Percentiles rank a stretch among this genome's conserved stretches.
phyloP scores from a whole-genome alignment of 2,888 invertebrate genomes.

The Isoperla grammatica region DNA sequence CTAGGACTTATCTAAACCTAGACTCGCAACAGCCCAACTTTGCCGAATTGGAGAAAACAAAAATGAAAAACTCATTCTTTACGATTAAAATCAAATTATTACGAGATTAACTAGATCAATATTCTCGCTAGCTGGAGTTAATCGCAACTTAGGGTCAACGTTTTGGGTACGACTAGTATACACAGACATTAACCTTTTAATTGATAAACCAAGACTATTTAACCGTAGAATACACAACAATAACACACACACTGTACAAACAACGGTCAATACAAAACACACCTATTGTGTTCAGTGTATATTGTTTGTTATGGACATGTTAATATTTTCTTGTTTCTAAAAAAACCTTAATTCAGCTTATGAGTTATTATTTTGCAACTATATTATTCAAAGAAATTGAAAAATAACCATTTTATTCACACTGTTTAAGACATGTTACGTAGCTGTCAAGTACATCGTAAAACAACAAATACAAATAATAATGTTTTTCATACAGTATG shows the following conservation, averaged over 20 bases:
- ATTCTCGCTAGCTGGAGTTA: background rate
- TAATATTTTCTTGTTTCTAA: too few relatives aligned
- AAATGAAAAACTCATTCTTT: background rate
- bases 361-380: too few relatives aligned
- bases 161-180: background rate
- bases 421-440: too few relatives aligned
- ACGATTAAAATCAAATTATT: background rate
- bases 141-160: background rate
- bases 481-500: too few relatives aligned
- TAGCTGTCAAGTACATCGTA: too few relatives aligned
- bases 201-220: background rate
- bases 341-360: too few relatives aligned
- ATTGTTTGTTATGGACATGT: too few relatives aligned
- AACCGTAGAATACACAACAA: background rate
- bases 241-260: background rate
- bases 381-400: too few relatives aligned
- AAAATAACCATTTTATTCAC: too few relatives aligned
- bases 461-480: too few relatives aligned
- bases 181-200: too few relatives aligned
- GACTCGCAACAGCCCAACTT: background rate
- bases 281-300: too few relatives aligned
- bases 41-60: background rate
- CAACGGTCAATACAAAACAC: background rate
- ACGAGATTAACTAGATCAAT: background rate
- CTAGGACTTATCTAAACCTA: constrained; percentile 5